A percentile compares a stretch with the other conserved stretches of the same genome.
These are phyloP conservation scores for Macrotus californicus DNA, from an alignment of 2,113 vertebrate species.

Conservation along the genomic window DNA sequence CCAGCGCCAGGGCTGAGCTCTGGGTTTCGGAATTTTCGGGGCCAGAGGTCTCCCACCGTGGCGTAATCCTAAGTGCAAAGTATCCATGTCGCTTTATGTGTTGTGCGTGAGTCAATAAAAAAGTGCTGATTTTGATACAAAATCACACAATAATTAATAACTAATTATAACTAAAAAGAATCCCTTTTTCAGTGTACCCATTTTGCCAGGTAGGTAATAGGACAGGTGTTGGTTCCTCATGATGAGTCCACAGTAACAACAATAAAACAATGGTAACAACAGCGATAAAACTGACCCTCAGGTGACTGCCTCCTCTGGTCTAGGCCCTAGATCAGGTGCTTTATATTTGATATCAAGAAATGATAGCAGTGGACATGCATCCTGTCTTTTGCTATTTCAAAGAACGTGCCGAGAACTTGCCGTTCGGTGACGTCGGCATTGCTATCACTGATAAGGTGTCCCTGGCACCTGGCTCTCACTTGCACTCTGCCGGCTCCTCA, in stretches of 20 bases:
- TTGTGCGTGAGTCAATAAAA: neutral
- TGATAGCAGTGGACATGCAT: neutral
- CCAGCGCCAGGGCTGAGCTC: too few species aligned
- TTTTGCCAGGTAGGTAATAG: neutral
- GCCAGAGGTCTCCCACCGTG: neutral
- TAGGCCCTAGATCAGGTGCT: neutral
- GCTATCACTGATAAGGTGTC: neutral
- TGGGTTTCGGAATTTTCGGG: neutral
- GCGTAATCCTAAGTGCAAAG: neutral
- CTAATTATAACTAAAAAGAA: neutral
- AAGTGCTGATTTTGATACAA: neutral
- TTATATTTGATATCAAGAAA: neutral
- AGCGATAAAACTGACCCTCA: neutral
- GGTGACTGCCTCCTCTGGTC: neutral
- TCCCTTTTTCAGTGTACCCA: neutral
- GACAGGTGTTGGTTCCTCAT: neutral
- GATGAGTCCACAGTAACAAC: neutral
- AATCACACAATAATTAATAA: neutral
- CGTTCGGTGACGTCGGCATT: neutral
- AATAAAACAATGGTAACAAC: neutral
- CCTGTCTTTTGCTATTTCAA: neutral
- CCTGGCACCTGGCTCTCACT: neutral
- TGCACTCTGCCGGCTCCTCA: neutral
- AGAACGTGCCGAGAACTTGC: neutral
- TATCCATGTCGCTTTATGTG: neutral